Evolutionary conservation across 2,888 invertebrate genomes (phyloP), one percentile per base, ranked within the genome.

Genomic region (Loripinus fragilis): DNA sequence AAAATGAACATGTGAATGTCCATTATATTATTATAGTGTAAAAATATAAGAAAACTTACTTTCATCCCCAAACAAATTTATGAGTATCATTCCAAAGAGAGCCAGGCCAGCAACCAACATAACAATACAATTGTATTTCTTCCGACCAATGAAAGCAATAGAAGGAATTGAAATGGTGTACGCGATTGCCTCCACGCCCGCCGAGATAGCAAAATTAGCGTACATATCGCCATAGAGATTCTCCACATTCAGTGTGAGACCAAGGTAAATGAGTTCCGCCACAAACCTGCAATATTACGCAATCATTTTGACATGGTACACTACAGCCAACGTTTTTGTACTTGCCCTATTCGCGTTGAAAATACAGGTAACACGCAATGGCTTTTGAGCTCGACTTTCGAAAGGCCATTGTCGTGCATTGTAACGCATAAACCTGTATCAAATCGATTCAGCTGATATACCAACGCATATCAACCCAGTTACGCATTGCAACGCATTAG

Each of bases 181-280:
- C 10, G 66, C 66, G n/a, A 28, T 3, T 12, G n/a, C 38, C 2
- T 66, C 66, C 38, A 66, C 25, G 25, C 23, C 20, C 12, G 28
- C 20, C 2, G 66, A 66, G 25, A 42, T 42, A 38, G 30, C 20
- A 35, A 33, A 38, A 12, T 38, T 38, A 38, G 12, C 38, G 12
- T 38, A 38, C 12, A 38, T 38, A 38, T 38, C 38, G 3, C 66
- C 66, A 42, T 35, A 10, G 12, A 66, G 66, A 35, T 66, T 66
- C n/a, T 35, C 66, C 7, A 66, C 8, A 28, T 66, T 66, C 38
- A 66, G 38, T n/a, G 41, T 66, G 2, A 66, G 42, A 42, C 66
- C 66, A 33, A 41, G 41, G 66, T 66, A 66, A 17, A 66, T 12
- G 17, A 66, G 23, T 20, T 38, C 30, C n/a, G 41, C 41, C 10